phyloP scores from a whole-genome alignment of 2,113 vertebrate species.

The Myotis davidii region DNA sequence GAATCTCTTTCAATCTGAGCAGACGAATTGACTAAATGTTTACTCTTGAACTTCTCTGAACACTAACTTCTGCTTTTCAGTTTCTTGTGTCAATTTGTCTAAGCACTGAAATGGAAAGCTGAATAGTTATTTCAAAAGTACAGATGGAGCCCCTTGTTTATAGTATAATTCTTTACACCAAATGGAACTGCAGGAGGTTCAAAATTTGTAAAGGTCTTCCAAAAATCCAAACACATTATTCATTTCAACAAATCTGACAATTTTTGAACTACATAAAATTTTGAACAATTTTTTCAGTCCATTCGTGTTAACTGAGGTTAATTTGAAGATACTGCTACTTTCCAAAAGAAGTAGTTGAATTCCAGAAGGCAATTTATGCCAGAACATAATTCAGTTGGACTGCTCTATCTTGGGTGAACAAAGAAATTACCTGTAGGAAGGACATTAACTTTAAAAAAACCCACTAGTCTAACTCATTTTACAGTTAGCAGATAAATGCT shows the following conservation, averaged over 20 bases:
- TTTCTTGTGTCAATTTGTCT: conserved; percentile 80
- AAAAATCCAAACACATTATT: conserved; percentile 80
- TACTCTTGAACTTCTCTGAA: conserved; percentile 79
- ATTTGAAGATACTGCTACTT: conserved; percentile 63
- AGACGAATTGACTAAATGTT: conserved; percentile 80
- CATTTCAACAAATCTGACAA: conserved; percentile 71
- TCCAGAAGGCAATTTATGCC: conserved; percentile 27
- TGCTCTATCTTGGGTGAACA: conserved; percentile 9
- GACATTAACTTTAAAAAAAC: neutral
- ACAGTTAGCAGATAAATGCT: conserved; percentile 47
- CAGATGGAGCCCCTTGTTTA: conserved; percentile 81
- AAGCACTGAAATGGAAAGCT: conserved; percentile 77
- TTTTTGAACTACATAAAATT: conserved; percentile 70
- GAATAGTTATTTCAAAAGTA: conserved; percentile 80
- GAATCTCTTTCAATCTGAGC: conserved; percentile 7
- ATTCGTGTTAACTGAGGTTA: conserved; percentile 77
- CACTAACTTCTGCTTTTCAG: conserved; percentile 77
- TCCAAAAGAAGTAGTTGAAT: conserved; percentile 40
- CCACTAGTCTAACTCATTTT: neutral
- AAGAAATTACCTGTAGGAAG: conserved; percentile 38
- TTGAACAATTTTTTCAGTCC: conserved; percentile 77
- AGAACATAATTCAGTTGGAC: neutral
- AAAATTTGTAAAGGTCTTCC: conserved; percentile 77
- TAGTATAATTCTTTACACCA: conserved; percentile 78
- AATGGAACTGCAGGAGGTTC: conserved; percentile 80